Conservation (phyloP, 2,888 invertebrate species). For the Latrodectus elegans region DNA sequence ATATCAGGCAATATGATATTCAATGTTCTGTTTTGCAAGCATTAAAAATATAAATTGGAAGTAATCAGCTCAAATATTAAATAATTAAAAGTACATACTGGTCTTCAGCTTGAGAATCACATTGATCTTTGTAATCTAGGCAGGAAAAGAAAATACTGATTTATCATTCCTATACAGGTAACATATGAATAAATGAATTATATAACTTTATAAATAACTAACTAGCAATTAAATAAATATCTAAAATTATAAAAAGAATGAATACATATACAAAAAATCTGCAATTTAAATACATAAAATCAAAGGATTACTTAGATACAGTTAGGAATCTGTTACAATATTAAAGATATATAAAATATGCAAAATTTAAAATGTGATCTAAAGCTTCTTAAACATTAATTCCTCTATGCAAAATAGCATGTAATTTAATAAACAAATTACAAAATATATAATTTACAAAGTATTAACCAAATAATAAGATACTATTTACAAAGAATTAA, state of each 20-base stretch:
- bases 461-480: no score
- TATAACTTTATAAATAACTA: neutral
- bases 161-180: neutral
- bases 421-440: no score
- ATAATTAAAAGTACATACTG: conserved; percentile 53
- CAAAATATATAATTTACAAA: no score
- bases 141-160: conserved; percentile 11
- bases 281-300: neutral
- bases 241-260: neutral
- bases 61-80: neutral
- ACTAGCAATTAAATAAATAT: neutral
- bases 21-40: neutral
- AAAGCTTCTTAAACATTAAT: no score
- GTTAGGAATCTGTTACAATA: no score
- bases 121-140: conserved; percentile 76
- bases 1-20: neutral
- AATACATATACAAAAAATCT: neutral
- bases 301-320: neutral
- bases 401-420: no score
- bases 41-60: neutral
- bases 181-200: neutral
- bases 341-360: no score
- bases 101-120: conserved; percentile 79
- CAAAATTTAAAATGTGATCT: no score
- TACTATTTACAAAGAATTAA: no score